phyloP scores from a whole-genome alignment of 2,797 vertebrate genomes.

The Salmo trutta region DNA sequence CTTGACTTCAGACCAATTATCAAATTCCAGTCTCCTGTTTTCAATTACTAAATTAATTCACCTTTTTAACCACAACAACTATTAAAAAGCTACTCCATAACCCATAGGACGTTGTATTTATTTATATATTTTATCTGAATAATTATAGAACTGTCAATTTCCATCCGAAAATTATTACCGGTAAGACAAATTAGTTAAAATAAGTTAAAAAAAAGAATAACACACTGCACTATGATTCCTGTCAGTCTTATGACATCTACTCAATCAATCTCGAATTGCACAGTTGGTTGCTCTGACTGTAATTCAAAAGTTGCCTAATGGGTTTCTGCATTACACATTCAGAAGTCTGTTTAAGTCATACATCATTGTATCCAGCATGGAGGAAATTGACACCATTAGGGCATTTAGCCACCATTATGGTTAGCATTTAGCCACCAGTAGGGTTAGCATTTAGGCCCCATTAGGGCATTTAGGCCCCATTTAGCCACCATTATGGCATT shows the following conservation, averaged over 20 bases:
- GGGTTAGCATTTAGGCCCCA: too few species aligned
- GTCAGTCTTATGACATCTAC: not conserved
- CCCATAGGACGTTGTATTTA: not conserved
- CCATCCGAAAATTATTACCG: not conserved
- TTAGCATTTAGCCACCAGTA: too few species aligned
- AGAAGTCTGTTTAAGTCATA: not conserved
- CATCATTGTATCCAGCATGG: too few species aligned
- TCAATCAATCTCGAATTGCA: fast-evolving
- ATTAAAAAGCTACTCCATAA: not conserved
- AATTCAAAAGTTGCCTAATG: not conserved
- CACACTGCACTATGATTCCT: not conserved
- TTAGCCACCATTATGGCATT: too few species aligned
- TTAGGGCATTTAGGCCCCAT: too few species aligned
- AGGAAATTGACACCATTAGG: too few species aligned
- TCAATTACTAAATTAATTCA: not conserved
- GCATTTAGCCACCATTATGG: too few species aligned
- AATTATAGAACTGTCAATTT: not conserved
- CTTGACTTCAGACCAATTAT: not conserved
- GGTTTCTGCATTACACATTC: not conserved
- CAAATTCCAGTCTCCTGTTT: not conserved
- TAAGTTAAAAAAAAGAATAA: too few species aligned
- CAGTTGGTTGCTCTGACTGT: not conserved
- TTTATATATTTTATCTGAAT: not conserved
- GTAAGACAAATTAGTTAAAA: not conserved
- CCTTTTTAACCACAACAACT: not conserved